Evolutionary conservation across 2,888 invertebrate species (phyloP).

Genomic region (Tipula unca): DNA sequence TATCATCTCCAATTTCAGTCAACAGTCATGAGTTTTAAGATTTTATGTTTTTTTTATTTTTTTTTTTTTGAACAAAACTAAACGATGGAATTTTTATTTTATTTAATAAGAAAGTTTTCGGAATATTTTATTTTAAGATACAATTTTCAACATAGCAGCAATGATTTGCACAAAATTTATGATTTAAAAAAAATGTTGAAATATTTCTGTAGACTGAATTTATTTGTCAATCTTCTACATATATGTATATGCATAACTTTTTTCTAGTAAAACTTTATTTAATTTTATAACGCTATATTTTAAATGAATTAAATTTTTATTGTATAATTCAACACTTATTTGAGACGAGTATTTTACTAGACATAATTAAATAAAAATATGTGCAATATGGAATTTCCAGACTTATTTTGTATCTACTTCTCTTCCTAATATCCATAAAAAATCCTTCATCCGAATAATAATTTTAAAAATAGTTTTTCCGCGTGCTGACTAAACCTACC

Average conservation of each 20-base stretch:
- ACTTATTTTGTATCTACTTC: too few species aligned
- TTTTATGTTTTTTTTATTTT: not conserved
- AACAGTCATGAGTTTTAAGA: not conserved
- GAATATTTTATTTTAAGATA: not conserved
- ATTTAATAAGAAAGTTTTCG: not conserved
- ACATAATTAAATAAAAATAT: too few species aligned
- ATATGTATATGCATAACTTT: too few species aligned
- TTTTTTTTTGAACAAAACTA: too few species aligned
- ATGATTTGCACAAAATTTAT: not conserved
- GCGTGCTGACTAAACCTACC: too few species aligned
- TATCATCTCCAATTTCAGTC: not conserved
- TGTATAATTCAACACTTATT: not conserved
- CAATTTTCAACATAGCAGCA: not conserved
- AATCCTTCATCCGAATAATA: too few species aligned
- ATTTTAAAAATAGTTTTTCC: too few species aligned
- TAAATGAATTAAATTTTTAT: not conserved
- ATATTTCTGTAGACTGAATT: not conserved
- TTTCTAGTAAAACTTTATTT: not conserved
- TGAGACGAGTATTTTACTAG: too few species aligned
- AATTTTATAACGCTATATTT: not conserved
- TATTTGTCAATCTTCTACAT: not conserved
- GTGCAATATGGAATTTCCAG: too few species aligned
- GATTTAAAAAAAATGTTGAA: too few species aligned
- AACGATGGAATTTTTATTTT: not conserved
- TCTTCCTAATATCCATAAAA: too few species aligned